Conservation (phyloP, 2,888 invertebrate genomes). For the Microctonus brassicae region DNA sequence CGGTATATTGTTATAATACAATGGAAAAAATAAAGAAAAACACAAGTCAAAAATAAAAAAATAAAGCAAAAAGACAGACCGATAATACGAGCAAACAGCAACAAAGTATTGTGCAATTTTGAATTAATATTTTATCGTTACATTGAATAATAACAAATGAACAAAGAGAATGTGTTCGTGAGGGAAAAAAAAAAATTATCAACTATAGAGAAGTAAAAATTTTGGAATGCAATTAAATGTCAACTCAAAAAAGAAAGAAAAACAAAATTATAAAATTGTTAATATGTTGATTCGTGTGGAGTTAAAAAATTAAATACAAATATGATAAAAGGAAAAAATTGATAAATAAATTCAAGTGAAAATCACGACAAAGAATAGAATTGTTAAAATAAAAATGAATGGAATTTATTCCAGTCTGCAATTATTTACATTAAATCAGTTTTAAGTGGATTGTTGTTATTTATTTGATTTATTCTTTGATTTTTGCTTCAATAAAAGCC, state of each 20-base stretch:
- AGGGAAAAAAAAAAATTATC: neutral
- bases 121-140: conserved; percentile 22
- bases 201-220: neutral
- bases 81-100: conserved; percentile 6
- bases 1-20: too few species aligned
- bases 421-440: neutral
- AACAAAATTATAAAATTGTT: neutral
- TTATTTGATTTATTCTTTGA: neutral
- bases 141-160: conserved; percentile 4
- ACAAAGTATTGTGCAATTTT: neutral
- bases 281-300: neutral
- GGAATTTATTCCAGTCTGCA: neutral
- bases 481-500: neutral
- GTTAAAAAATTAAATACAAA: neutral
- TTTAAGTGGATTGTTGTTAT: neutral
- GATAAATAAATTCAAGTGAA: neutral
- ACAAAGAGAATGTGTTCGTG: neutral
- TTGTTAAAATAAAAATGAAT: neutral
- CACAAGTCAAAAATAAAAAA: neutral
- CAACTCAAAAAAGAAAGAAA: neutral
- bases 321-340: too few species aligned
- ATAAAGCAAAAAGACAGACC: conserved; percentile 10
- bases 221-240: neutral
- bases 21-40: neutral
- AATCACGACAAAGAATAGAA: neutral